phyloP scores from a whole-genome alignment of 2,888 invertebrate species.

The Nephrotoma appendiculata region DNA sequence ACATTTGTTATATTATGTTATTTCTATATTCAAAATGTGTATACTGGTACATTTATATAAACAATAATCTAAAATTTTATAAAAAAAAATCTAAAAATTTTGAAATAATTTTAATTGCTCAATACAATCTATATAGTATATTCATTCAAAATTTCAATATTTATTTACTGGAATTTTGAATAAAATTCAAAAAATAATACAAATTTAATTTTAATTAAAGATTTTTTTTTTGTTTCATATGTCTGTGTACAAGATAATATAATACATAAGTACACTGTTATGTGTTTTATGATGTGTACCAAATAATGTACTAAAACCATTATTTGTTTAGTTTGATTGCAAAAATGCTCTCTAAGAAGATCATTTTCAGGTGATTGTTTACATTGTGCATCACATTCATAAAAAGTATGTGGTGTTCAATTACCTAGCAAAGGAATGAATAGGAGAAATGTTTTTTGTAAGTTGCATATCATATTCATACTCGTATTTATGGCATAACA shows the following conservation, averaged over 20 bases:
- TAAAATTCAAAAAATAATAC: not conserved
- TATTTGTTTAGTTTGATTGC: not conserved
- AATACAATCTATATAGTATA: not conserved
- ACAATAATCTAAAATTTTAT: too few relatives aligned
- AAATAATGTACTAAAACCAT: not conserved
- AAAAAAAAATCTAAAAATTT: not conserved
- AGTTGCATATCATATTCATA: not conserved
- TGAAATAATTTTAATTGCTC: not conserved
- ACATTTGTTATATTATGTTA: too few relatives aligned
- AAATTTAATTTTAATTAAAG: not conserved
- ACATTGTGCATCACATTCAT: not conserved
- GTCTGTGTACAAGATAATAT: not conserved
- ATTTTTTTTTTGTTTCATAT: not conserved
- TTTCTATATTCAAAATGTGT: too few relatives aligned
- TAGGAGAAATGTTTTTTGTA: not conserved
- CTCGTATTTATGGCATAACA: not conserved
- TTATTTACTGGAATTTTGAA: not conserved
- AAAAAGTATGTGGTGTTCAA: not conserved
- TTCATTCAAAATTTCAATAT: not conserved
- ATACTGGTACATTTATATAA: too few relatives aligned
- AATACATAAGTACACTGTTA: not conserved
- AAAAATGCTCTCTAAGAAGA: not conserved
- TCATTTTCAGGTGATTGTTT: not conserved
- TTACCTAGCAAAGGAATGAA: not conserved
- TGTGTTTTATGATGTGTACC: not conserved